Conservation (phyloP, 1,140 invertebrate genomes). For the Euwallacea similis region DNA sequence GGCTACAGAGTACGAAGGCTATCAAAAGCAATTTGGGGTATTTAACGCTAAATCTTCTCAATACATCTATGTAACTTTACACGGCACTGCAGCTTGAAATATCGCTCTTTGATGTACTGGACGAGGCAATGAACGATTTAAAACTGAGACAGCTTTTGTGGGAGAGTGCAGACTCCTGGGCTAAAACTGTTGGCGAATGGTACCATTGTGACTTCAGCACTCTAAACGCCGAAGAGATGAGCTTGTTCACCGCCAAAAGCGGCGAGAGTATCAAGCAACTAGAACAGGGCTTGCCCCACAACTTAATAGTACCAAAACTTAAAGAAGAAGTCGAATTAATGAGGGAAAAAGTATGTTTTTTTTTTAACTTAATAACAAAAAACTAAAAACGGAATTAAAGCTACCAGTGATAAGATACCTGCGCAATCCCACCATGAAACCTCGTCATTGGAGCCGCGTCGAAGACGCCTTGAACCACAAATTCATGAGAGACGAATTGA, state of each 20-base stretch:
- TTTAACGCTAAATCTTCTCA: neutral
- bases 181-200: conserved; percentile 63
- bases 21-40: conserved; percentile 74
- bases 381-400: conserved; percentile 48
- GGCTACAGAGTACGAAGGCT: conserved; percentile 68
- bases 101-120: conserved; percentile 76
- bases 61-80: neutral
- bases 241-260: conserved; percentile 65
- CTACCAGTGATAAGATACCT: conserved; percentile 74
- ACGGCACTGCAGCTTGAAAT: conserved; percentile 62
- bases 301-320: conserved; percentile 73
- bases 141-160: conserved; percentile 77
- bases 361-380: neutral
- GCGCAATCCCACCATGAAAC: conserved; percentile 71
- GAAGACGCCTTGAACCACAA: conserved; percentile 72
- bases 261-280: conserved; percentile 74
- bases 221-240: conserved; percentile 73
- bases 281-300: conserved; percentile 75
- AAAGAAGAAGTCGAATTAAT: conserved; percentile 76
- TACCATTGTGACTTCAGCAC: conserved; percentile 66
- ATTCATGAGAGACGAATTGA: conserved; percentile 67
- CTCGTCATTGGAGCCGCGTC: conserved; percentile 81
- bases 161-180: conserved; percentile 75
- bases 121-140: conserved; percentile 75
- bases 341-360: conserved; percentile 65